A percentile compares a stretch with the other conserved stretches of the same genome.
Evolutionary conservation across 2,797 vertebrate species (phyloP).

Genomic region (Crenuchus spilurus): DNA sequence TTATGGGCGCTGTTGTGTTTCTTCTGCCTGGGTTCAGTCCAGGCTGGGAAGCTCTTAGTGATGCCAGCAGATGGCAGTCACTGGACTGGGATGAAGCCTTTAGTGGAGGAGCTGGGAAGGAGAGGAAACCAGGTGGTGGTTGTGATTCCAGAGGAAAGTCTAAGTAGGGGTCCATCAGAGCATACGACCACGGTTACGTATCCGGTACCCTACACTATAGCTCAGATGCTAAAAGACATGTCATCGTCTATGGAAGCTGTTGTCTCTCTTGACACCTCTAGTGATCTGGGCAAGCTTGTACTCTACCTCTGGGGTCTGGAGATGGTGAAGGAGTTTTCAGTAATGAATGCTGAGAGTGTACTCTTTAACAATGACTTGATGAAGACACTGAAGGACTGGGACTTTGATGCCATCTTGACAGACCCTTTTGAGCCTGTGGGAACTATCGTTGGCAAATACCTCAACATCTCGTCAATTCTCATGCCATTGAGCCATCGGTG

Average conservation of each 20-base stretch:
- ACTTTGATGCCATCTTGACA: slow-evolving; percentile 66
- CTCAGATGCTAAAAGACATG: background rate
- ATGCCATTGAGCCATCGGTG: slow-evolving; percentile 60
- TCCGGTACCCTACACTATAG: background rate
- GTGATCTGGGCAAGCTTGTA: background rate
- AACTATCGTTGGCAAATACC: slow-evolving; percentile 65
- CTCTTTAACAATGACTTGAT: slow-evolving; percentile 60
- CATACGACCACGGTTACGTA: background rate
- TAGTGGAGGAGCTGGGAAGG: slow-evolving; percentile 60
- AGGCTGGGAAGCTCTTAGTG: slow-evolving; percentile 66
- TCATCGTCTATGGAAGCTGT: background rate
- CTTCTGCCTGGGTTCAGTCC: background rate
- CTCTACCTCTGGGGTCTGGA: background rate
- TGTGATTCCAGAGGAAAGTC: slow-evolving; percentile 54
- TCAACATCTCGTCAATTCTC: slow-evolving; percentile 67
- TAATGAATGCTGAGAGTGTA: slow-evolving; percentile 44
- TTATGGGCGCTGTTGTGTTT: background rate
- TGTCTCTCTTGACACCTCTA: slow-evolving; percentile 1
- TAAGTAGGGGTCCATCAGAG: background rate
- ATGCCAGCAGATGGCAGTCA: slow-evolving; percentile 74
- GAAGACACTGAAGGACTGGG: slow-evolving; percentile 37
- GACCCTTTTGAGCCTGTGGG: slow-evolving; percentile 65
- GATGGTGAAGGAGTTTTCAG: background rate
- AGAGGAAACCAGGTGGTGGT: slow-evolving; percentile 73
- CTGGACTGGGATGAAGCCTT: slow-evolving; percentile 73